A percentile compares a stretch with the other conserved stretches of the same genome.
Evolutionary conservation across 2,797 vertebrate genomes (phyloP).

Genomic region (Pristis pectinata): DNA sequence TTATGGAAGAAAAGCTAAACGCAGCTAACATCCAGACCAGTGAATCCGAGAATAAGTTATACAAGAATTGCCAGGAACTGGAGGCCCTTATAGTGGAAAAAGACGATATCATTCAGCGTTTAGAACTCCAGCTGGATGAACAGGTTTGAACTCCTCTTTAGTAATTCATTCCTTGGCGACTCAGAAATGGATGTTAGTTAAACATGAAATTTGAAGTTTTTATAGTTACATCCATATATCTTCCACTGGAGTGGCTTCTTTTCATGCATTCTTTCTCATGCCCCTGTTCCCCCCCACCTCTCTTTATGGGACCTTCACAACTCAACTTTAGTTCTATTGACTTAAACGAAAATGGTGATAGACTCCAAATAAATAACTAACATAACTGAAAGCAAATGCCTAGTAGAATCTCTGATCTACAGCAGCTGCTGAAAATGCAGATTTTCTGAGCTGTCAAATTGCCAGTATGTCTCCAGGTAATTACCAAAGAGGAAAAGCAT

Average conservation of each 20-base stretch:
- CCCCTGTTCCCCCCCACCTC: too few species aligned
- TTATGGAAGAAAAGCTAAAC: conserved; percentile 94
- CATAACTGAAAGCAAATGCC: background rate
- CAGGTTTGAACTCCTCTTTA: conserved; percentile 65
- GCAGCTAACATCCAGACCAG: conserved; percentile 73
- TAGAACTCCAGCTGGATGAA: conserved; percentile 87
- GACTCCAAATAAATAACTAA: background rate
- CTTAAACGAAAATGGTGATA: background rate
- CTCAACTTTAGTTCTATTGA: background rate
- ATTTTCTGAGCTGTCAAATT: background rate
- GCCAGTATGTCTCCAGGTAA: background rate
- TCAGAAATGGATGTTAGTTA: background rate
- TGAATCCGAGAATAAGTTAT: conserved; percentile 78
- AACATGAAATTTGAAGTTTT: background rate
- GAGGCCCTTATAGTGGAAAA: conserved; percentile 78
- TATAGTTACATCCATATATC: background rate
- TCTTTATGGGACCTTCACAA: background rate
- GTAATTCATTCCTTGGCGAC: background rate
- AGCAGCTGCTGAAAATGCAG: background rate
- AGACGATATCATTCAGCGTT: conserved; percentile 70
- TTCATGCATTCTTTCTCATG: too few species aligned
- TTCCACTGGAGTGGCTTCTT: background rate
- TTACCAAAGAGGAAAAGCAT: background rate
- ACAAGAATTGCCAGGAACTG: conserved; percentile 83
- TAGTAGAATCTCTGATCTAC: background rate